Evolutionary conservation across 1,140 invertebrate genomes (phyloP).

Genomic region (Aplysia californica): DNA sequence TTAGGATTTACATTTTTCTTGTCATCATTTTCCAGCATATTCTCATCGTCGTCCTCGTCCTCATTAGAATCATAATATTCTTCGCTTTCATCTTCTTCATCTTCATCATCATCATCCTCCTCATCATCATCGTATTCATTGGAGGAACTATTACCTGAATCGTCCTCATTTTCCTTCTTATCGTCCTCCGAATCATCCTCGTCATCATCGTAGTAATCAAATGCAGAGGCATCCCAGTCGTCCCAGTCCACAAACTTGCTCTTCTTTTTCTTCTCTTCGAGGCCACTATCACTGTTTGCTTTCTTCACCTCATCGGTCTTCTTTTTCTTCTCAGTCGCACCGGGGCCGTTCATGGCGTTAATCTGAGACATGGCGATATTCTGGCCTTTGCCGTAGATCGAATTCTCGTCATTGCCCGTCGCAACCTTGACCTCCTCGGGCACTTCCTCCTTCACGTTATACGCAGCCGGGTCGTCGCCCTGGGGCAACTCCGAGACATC

Average conservation of each 20-base stretch:
- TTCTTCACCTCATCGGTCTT: not conserved
- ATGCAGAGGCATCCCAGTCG: slow-evolving; percentile 7
- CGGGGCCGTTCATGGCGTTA: not conserved
- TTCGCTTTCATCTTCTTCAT: not conserved
- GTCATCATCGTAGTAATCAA: slow-evolving; percentile 11
- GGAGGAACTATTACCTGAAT: not conserved
- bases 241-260: slow-evolving; percentile 15
- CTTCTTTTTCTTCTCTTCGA: not conserved
- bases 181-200: not conserved
- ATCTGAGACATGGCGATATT: not conserved
- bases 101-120: not conserved
- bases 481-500: too few relatives aligned
- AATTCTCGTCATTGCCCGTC: not conserved
- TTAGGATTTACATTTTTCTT: not conserved
- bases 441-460: too few relatives aligned
- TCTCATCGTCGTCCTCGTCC: not conserved
- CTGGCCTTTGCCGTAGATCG: slow-evolving; percentile 16
- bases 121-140: not conserved
- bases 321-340: not conserved
- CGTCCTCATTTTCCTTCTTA: not conserved
- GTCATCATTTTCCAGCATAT: not conserved
- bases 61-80: not conserved
- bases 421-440: too few relatives aligned
- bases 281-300: not conserved
- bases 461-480: not conserved